Evolutionary conservation across 2,113 vertebrate genomes (phyloP).

Genomic region (Zosterops pallidus): DNA sequence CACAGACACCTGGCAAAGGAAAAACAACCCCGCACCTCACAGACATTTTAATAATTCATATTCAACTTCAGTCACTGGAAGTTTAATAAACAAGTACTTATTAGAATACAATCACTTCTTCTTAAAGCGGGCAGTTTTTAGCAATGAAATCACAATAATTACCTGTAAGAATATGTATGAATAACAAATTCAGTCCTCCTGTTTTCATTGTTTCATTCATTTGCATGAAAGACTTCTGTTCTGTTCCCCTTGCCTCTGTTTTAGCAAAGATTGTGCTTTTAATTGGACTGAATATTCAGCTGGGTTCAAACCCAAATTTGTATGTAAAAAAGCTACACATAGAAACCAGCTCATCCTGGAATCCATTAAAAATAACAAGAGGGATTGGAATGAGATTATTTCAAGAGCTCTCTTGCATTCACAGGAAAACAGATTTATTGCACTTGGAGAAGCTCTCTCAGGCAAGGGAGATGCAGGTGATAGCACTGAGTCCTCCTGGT

Average conservation of each 20-base stretch:
- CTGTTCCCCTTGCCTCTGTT: neutral
- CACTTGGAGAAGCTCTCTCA: neutral
- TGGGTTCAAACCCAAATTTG: conserved; percentile 27
- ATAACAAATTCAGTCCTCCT: conserved; percentile 40
- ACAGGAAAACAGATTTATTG: conserved; percentile 30
- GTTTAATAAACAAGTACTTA: conserved; percentile 75
- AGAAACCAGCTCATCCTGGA: conserved; percentile 23
- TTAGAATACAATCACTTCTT: conserved; percentile 64
- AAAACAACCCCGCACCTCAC: conserved; percentile 28
- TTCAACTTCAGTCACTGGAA: conserved; percentile 53
- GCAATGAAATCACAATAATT: conserved; percentile 66
- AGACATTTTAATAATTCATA: conserved; percentile 66
- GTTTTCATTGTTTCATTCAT: neutral
- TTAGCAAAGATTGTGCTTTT: conserved; percentile 17
- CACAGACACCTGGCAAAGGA: conserved; percentile 35
- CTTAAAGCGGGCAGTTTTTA: neutral
- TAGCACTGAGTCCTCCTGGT: neutral
- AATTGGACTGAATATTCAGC: conserved; percentile 55
- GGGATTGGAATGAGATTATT: conserved; percentile 32
- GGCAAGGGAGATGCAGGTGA: neutral
- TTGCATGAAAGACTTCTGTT: conserved; percentile 30
- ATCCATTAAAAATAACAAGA: conserved; percentile 37
- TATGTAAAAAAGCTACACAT: neutral
- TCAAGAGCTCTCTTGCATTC: conserved; percentile 23
- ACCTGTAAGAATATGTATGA: conserved; percentile 58